Evolutionary conservation across 53 echinoderm and acorn worm genomes (phyloP), one percentile per base, ranked within the genome.

Genomic region (Pentamera pediparva): DNA sequence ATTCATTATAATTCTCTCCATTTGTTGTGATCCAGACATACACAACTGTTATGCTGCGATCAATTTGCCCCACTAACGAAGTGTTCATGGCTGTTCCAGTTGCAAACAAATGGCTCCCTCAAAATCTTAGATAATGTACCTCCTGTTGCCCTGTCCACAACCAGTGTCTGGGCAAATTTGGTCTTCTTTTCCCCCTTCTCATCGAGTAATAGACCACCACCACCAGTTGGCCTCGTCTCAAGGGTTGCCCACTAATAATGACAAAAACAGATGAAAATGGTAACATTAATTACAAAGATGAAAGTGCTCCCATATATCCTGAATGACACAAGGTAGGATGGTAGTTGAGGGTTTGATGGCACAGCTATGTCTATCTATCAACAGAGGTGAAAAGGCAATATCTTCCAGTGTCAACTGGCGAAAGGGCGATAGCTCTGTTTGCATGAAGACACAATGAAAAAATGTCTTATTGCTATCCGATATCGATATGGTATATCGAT

Each of bases 181-280:
- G 91, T 96, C 37, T 78, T 69, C 75, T 75, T 88, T 56, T 88
- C 91, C 27, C 98, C 98, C 29, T 65, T 85, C 10, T 77, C 91
- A 69, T 91, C 91, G 5, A 88, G 78, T 29, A 77, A 28, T 35
- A 85, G 83, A 24, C 98, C 98, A 6, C 91, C 98, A 19, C 98
- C 98, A 11, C 98, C 98, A n/a, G 63, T 29, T 12, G 98, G 63
- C 48, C 91, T 96, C 10, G 91, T 91, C 35, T 94, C 84, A 24
- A 94, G 61, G 27, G 87, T 82, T 69, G 76, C 91, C 9, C 95
- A 87, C 95, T 95, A 50, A 27, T 7, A 21, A 48, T 11, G 36
- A 15, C 2, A 59, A 75, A 26, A 58, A 39, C 57, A 35, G 17
- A 22, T 21, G 39, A 38, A 2, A 37, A 64, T 7, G 19, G 32